phyloP scores from a whole-genome alignment of 1,140 invertebrate genomes.

The Choristoneura fumiferana region DNA sequence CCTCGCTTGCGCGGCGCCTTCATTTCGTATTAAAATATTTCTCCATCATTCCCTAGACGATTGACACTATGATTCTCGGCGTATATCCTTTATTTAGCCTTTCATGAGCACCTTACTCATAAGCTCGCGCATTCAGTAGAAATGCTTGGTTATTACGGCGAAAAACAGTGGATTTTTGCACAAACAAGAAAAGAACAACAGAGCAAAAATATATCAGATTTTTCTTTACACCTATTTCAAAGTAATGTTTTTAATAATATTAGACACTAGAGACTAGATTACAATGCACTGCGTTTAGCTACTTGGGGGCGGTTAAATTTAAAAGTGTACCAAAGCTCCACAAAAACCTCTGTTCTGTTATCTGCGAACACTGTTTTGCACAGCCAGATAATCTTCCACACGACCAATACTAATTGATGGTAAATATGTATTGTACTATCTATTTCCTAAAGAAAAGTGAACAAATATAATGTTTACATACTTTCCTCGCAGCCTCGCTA shows the following conservation, averaged over 20 bases:
- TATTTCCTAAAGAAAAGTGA: neutral
- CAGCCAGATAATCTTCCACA: too few species aligned
- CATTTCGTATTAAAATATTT: conserved; percentile 55
- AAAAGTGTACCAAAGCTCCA: too few species aligned
- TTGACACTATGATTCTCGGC: conserved; percentile 29
- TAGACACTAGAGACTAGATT: too few species aligned
- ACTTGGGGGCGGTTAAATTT: too few species aligned
- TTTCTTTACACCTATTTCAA: too few species aligned
- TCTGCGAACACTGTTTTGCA: too few species aligned
- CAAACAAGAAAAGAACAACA: neutral
- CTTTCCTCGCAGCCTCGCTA: neutral
- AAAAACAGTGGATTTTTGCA: neutral
- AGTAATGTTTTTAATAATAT: too few species aligned
- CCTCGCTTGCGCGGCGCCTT: conserved; percentile 24
- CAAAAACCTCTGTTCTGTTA: too few species aligned
- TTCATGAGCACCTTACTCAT: conserved; percentile 16
- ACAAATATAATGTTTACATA: neutral
- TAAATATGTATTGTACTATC: too few species aligned
- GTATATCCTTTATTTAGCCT: conserved; percentile 20
- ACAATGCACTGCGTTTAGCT: too few species aligned
- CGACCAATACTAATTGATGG: too few species aligned
- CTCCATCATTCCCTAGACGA: conserved; percentile 31
- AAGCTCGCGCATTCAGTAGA: neutral
- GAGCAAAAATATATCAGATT: too few species aligned
- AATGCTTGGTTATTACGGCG: neutral